These are phyloP conservation scores for Lagenorhynchus albirostris DNA, from an alignment of 2,113 vertebrate genomes.

Conservation along the genomic window DNA sequence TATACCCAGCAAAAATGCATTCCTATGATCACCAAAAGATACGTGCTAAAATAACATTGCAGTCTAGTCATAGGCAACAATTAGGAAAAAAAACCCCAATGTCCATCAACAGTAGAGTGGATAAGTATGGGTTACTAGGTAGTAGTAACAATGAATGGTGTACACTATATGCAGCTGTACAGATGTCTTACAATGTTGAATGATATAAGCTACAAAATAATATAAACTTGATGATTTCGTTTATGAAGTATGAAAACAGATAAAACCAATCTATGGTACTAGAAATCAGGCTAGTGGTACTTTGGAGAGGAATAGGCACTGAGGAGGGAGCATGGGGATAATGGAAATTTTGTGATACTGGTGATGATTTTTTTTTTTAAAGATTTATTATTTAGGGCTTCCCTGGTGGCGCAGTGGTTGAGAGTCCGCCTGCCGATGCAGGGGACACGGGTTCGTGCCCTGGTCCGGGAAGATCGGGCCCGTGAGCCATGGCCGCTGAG, in stretches of 20 bases:
- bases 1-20: background rate
- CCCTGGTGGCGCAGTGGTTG: too few species aligned
- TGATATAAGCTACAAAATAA: background rate
- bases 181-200: background rate
- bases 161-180: background rate
- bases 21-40: background rate
- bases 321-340: background rate
- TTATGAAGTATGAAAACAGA: background rate
- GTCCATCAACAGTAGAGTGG: background rate
- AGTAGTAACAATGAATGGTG: background rate
- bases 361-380: background rate
- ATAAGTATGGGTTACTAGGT: background rate
- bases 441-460: too few species aligned
- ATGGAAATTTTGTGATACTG: background rate
- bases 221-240: background rate
- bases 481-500: too few species aligned
- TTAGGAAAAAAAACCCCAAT: rapidly evolving
- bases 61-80: background rate
- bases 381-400: too few species aligned
- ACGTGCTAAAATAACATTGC: background rate
- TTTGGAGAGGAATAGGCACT: background rate
- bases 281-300: background rate
- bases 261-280: background rate
- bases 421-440: too few species aligned
- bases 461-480: too few species aligned